phyloP scores from a whole-genome alignment of 1,140 invertebrate genomes.

The Venustaconcha ellipsiformis region DNA sequence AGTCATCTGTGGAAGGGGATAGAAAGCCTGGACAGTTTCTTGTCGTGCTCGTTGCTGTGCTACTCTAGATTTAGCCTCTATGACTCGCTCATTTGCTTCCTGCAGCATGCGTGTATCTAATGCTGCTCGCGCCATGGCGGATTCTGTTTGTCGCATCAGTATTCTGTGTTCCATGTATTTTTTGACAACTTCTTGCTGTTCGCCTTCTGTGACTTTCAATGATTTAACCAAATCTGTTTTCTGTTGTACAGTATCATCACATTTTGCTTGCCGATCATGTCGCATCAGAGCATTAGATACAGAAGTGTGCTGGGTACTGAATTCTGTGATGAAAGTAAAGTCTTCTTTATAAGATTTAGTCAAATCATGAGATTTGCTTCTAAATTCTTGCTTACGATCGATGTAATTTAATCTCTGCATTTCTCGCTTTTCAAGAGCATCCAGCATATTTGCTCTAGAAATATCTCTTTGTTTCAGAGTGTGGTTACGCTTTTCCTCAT shows the following conservation, averaged over 20 bases:
- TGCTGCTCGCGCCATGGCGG: constrained; percentile 53
- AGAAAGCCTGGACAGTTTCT: constrained; percentile 52
- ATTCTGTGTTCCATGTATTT: constrained; percentile 64
- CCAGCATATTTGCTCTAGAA: constrained; percentile 46
- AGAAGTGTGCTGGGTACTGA: constrained; percentile 66
- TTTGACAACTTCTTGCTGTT: constrained; percentile 62
- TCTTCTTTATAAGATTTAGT: constrained; percentile 49
- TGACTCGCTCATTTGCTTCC: constrained; percentile 60
- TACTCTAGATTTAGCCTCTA: constrained; percentile 55
- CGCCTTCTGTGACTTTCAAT: constrained; percentile 38
- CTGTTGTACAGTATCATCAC: constrained; percentile 44
- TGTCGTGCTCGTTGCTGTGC: constrained; percentile 54
- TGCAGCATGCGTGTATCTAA: constrained; percentile 60
- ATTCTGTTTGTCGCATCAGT: constrained; percentile 64
- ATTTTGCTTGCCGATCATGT: constrained; percentile 59
- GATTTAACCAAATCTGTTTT: constrained; percentile 41
- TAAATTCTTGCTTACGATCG: constrained; percentile 54
- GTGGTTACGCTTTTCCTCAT: constrained; percentile 55
- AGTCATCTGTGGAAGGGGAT: constrained; percentile 49
- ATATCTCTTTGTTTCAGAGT: constrained; percentile 51
- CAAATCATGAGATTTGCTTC: constrained; percentile 48
- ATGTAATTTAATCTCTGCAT: constrained; percentile 52
- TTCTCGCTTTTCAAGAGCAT: constrained; percentile 54
- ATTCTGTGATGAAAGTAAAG: constrained; percentile 59
- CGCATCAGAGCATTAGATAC: constrained; percentile 65